Conservation (phyloP, 2,113 vertebrate species). For the Syngnathus floridae region DNA sequence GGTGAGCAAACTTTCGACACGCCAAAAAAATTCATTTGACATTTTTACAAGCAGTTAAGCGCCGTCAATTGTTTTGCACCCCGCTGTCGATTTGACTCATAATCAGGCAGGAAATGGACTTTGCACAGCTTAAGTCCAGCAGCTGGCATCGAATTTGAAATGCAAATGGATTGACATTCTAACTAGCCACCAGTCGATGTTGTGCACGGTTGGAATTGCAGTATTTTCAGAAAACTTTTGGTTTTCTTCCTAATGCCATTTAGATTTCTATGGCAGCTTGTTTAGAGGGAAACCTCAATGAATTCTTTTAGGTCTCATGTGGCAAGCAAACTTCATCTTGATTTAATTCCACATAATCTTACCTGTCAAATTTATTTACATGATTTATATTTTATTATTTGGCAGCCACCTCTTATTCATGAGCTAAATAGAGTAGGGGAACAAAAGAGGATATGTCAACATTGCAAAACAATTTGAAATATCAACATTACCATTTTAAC, state of each 20-base stretch:
- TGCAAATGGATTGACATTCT: neutral
- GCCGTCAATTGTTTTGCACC: neutral
- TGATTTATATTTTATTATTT: neutral
- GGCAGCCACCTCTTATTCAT: neutral
- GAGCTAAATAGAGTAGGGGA: neutral
- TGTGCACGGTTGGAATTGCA: neutral
- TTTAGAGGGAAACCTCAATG: too few species aligned
- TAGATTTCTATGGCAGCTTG: too few species aligned
- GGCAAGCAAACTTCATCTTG: too few species aligned
- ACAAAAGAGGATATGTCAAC: neutral
- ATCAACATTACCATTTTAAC: conserved; percentile 4
- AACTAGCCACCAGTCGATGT: neutral
- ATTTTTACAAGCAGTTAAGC: neutral
- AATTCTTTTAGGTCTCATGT: too few species aligned
- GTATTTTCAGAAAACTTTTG: neutral
- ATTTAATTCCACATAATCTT: too few species aligned
- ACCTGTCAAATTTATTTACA: too few species aligned
- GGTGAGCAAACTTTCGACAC: neutral
- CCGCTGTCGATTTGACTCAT: neutral
- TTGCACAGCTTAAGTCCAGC: neutral
- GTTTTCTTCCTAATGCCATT: neutral
- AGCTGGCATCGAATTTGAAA: neutral
- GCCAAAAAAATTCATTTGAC: neutral
- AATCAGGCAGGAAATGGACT: neutral
- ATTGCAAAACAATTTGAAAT: conserved; percentile 5